Base-by-base conservation (phyloP, 1,140 invertebrate species). In the Saxidomus purpurata region DNA sequence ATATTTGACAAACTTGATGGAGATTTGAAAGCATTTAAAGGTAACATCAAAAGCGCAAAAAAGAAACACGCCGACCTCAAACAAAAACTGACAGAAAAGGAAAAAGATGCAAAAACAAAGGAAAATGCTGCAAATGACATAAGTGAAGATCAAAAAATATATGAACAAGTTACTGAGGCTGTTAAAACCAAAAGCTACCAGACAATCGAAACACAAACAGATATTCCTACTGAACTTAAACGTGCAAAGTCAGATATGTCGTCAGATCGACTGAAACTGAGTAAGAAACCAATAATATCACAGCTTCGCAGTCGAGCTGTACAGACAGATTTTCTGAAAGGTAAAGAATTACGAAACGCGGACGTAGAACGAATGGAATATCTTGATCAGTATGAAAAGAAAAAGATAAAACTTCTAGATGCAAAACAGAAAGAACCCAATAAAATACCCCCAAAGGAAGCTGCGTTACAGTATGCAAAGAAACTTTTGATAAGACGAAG, bases 1-100 rank as follows among this genome's bases (percentile, higher is more conserved):
- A 77, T 87, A 25, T 22, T 63, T 43, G 85, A 77, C 22, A 77
- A 63, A 63, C 47, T 87, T 47, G 38, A 87, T 31, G 71, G 49
- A 34, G 85, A 87, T 67, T 49, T 87, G 13, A 31, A 77, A 31
- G 38, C n/a, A 63, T 87, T 87, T 15, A 63, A 49, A 63, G 25
- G 13, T 28, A 38, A 47, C 11, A 13, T 87, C 19, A 49, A 77
- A 9, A 38, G 28, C 25, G 55, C 67, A 19, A 63, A 63, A 67
- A 63, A 19, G 3, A 87, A 87, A 79, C 49, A 63, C 36, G 38
- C 25, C 28, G 71, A 59, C n/a, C 15, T 76, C 9, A 86, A 52
- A 22, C 19, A 59, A 61, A 36, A 86, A 15, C n/a, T 76, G 1
- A 31, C 22, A 38, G 9, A 52, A 59, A 59, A 31, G 19, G 47